A percentile compares a stretch with the other conserved stretches of the same genome.
These are phyloP conservation scores for Drosophila anceps DNA, from an alignment of 2,888 invertebrate species.

Conservation along the genomic window DNA sequence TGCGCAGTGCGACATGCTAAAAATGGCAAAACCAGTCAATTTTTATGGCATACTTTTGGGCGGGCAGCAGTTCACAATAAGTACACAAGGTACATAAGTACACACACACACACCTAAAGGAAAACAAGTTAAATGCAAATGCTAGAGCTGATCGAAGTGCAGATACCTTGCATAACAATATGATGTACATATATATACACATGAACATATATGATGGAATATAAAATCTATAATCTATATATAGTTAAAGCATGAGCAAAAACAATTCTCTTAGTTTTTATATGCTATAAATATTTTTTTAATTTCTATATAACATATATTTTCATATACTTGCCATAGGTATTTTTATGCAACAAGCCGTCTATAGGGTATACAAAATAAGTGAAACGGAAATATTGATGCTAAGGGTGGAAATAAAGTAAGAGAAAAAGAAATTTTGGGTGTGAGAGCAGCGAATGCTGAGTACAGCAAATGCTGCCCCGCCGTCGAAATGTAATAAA, in stretches of 20 bases:
- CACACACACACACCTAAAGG: conserved; percentile 15
- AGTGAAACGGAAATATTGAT: conserved; percentile 42
- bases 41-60: conserved; percentile 63
- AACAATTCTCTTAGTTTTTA: no score
- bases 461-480: conserved; percentile 41
- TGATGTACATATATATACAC: no score
- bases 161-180: background rate
- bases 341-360: no score
- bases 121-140: background rate
- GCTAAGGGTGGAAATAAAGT: conserved; percentile 45
- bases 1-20: conserved; percentile 63
- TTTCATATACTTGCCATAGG: background rate
- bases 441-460: conserved; percentile 33
- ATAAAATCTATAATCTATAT: background rate
- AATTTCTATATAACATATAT: no score
- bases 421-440: background rate
- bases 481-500: conserved; percentile 45
- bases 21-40: conserved; percentile 64
- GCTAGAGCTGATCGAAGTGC: background rate
- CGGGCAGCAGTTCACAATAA: conserved; percentile 33
- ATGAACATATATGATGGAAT: background rate
- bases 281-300: no score
- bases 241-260: background rate
- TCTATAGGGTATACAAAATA: conserved; percentile 27
- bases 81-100: conserved; percentile 21